phyloP scores from a whole-genome alignment of 2,888 invertebrate genomes.

The Ferrisia virgata region DNA sequence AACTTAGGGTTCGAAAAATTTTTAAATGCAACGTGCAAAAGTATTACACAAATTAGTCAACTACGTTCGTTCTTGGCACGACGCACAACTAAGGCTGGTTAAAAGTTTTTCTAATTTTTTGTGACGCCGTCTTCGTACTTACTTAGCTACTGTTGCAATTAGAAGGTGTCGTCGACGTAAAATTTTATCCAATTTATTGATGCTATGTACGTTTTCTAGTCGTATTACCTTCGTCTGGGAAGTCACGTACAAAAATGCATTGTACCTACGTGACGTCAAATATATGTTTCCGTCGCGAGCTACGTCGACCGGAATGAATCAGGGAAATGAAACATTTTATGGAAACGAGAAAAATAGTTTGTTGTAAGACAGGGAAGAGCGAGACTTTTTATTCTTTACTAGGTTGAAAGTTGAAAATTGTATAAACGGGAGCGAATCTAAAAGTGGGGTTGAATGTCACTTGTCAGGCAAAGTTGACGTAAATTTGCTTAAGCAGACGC shows the following conservation, averaged over 20 bases:
- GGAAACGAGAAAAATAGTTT: background rate
- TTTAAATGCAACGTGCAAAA: too few species aligned
- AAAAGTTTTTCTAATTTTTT: background rate
- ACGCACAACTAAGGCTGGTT: too few species aligned
- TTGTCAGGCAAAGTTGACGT: too few species aligned
- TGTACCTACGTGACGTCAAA: background rate
- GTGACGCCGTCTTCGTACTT: background rate
- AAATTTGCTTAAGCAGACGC: too few species aligned
- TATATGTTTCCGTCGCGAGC: background rate
- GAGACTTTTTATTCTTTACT: too few species aligned
- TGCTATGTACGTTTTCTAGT: background rate
- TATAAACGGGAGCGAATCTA: too few species aligned
- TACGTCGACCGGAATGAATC: background rate
- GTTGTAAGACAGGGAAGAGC: background rate
- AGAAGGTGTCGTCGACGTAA: background rate
- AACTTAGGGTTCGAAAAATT: background rate
- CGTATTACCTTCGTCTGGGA: background rate
- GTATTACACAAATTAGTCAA: too few species aligned
- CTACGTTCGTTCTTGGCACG: too few species aligned
- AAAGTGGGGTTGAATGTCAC: too few species aligned
- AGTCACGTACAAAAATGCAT: background rate
- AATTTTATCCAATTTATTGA: background rate
- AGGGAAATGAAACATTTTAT: background rate
- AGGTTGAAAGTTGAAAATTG: too few species aligned
- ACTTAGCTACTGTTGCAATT: background rate